A percentile compares a stretch with the other conserved stretches of the same genome.
These are phyloP conservation scores for Nephrotoma guestfalica DNA, from an alignment of 2,888 invertebrate species.

Conservation along the genomic window DNA sequence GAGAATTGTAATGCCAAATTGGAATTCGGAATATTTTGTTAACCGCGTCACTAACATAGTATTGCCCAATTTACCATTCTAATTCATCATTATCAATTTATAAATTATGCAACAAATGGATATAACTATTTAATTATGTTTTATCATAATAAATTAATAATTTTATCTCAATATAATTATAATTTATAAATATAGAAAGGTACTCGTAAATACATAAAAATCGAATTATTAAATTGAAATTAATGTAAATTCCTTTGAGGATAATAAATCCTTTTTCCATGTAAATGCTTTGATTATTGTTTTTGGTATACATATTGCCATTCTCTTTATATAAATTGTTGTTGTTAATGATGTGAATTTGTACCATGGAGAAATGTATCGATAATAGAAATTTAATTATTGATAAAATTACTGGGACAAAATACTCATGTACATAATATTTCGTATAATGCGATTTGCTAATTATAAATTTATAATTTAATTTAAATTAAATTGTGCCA, in stretches of 20 bases:
- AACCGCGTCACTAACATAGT: too few species aligned
- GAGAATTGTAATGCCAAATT: too few species aligned
- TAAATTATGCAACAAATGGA: not conserved
- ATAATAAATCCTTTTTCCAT: not conserved
- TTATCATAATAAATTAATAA: not conserved
- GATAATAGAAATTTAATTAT: not conserved
- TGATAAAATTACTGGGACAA: not conserved
- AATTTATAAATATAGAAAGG: not conserved
- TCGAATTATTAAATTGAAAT: not conserved
- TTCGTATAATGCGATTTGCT: not conserved
- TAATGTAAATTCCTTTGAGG: not conserved
- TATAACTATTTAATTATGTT: not conserved
- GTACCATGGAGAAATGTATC: not conserved
- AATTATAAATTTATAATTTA: not conserved
- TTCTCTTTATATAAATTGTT: not conserved
- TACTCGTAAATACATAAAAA: not conserved
- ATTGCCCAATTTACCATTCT: not conserved
- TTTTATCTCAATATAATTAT: not conserved
- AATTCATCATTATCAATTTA: not conserved
- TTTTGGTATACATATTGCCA: not conserved
- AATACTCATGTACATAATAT: not conserved
- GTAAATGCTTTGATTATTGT: not conserved
- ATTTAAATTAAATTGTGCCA: not conserved
- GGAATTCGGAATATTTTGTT: too few species aligned
- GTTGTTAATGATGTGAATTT: not conserved